Conservation (phyloP, 2,888 invertebrate species). For the Netelia fuscicornis region DNA sequence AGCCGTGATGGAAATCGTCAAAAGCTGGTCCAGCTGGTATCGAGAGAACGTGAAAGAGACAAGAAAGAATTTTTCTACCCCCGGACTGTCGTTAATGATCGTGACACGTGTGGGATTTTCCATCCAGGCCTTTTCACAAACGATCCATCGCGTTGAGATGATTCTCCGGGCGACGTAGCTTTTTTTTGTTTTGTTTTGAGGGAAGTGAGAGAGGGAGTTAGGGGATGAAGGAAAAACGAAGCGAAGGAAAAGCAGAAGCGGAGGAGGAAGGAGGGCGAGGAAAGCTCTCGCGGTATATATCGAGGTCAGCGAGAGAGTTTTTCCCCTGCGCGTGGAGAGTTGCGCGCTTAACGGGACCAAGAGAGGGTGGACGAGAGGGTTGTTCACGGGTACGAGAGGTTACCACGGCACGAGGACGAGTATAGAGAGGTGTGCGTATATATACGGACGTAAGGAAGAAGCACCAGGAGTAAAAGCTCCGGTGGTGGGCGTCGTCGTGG, state of each 20-base stretch:
- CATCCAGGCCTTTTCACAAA: constrained; percentile 30
- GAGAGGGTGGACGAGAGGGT: constrained; percentile 47
- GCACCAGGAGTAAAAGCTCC: constrained; percentile 57
- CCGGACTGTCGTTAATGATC: constrained; percentile 62
- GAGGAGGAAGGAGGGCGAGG: constrained; percentile 44
- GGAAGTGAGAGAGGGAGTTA: constrained; percentile 9
- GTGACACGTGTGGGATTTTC: constrained; percentile 47
- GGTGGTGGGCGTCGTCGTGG: constrained; percentile 81
- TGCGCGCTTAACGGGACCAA: constrained; percentile 72
- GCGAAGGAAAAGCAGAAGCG: constrained; percentile 67
- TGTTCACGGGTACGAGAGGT: constrained; percentile 75
- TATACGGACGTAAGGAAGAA: constrained; percentile 24
- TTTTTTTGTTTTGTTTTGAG: background rate
- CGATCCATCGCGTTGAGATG: constrained; percentile 24
- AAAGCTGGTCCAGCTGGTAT: background rate
- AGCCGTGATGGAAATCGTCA: constrained; percentile 32
- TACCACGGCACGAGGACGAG: constrained; percentile 71
- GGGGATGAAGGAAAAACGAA: constrained; percentile 64
- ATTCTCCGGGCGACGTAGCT: constrained; percentile 5
- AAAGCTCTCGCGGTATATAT: constrained; percentile 70
- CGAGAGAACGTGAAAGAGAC: constrained; percentile 14
- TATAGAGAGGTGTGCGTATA: constrained; percentile 29
- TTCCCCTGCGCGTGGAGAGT: constrained; percentile 82
- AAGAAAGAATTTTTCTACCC: background rate
- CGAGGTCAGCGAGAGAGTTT: constrained; percentile 83